A percentile compares a stretch with the other conserved stretches of the same genome.
phyloP scores from a whole-genome alignment of 2,113 vertebrate genomes.

The Danionella cerebrum region DNA sequence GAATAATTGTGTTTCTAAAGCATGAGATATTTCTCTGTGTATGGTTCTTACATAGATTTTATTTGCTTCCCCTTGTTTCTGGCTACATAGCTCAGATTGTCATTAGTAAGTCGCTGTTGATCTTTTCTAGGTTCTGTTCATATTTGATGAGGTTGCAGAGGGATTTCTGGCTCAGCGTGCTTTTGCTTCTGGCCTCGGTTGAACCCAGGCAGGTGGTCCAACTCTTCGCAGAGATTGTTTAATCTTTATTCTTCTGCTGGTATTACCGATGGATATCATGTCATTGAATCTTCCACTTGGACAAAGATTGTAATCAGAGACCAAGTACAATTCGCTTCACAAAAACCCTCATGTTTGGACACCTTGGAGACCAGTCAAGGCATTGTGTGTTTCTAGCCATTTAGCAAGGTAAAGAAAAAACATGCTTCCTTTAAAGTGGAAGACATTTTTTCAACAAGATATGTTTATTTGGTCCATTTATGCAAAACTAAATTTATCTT shows the following conservation, averaged over 20 bases:
- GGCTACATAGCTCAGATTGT: background rate
- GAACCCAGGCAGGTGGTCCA: slow-evolving; percentile 22
- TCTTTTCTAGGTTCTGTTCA: background rate
- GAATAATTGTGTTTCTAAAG: too few species aligned
- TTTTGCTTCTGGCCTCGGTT: slow-evolving; percentile 9
- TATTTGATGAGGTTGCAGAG: background rate
- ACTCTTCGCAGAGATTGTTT: slow-evolving; percentile 2
- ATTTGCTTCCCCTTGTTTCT: background rate
- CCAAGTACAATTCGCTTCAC: slow-evolving; percentile 10
- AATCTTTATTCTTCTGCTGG: slow-evolving; percentile 5
- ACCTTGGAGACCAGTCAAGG: background rate
- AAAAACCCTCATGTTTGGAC: background rate
- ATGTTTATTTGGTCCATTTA: too few species aligned
- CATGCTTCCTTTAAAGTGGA: too few species aligned
- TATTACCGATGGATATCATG: slow-evolving; percentile 1
- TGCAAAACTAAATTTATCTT: too few species aligned
- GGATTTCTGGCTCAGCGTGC: background rate
- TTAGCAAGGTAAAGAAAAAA: too few species aligned
- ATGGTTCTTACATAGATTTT: background rate
- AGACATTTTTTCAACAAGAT: too few species aligned
- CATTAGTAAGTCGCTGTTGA: background rate
- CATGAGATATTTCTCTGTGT: too few species aligned
- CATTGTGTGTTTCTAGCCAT: too few species aligned
- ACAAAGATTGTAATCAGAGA: slow-evolving; percentile 27
- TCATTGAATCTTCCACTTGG: background rate